These are phyloP conservation scores for Thalpophila matura DNA, from an alignment of 2,888 invertebrate genomes.

Conservation along the genomic window DNA sequence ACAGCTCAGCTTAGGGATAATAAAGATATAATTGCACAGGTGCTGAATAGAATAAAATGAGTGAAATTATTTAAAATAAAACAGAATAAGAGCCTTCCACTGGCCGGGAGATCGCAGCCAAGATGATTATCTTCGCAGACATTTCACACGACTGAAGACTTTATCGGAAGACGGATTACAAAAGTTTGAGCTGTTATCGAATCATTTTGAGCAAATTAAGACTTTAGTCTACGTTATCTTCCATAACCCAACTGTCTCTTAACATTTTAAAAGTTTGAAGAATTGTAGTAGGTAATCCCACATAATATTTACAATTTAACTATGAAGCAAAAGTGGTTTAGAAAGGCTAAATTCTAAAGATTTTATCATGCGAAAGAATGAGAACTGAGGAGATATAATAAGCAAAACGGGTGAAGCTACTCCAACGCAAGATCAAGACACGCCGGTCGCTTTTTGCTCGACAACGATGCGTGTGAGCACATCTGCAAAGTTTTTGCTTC, in stretches of 20 bases:
- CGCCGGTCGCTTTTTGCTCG: conserved; percentile 78
- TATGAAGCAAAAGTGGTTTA: not conserved
- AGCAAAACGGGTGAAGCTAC: conserved; percentile 65
- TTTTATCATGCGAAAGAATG: conserved; percentile 23
- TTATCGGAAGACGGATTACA: conserved; percentile 57
- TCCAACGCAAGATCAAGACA: conserved; percentile 71
- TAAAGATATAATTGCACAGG: conserved; percentile 81
- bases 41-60: conserved; percentile 68
- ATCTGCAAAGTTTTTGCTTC: conserved; percentile 81
- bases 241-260: too few species aligned
- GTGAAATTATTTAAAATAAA: conserved; percentile 73
- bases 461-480: conserved; percentile 83
- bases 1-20: conserved; percentile 73
- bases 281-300: conserved; percentile 4
- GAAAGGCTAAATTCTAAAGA: conserved; percentile 10
- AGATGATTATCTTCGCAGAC: conserved; percentile 47
- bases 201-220: conserved; percentile 42
- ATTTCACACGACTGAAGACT: conserved; percentile 51
- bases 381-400: conserved; percentile 42
- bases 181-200: conserved; percentile 50
- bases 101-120: conserved; percentile 48
- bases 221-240: conserved; percentile 18
- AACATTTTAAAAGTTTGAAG: too few species aligned
- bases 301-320: not conserved
- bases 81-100: conserved; percentile 49